phyloP scores from a whole-genome alignment of 2,113 vertebrate genomes.

The Mugil cephalus region DNA sequence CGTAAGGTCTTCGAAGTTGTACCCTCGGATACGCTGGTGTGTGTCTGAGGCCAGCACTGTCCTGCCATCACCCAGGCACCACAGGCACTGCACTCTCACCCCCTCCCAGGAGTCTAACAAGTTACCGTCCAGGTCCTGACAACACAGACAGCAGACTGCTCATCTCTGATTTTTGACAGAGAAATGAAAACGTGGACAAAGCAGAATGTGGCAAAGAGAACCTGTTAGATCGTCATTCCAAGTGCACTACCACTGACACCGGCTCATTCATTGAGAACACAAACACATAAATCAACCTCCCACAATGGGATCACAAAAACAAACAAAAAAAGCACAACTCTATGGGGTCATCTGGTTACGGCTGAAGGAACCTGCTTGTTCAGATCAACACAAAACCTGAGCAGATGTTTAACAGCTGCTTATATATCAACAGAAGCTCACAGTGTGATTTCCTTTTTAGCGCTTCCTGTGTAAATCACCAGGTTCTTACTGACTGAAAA shows the following conservation, averaged over 20 bases:
- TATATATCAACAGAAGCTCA: too few relatives aligned
- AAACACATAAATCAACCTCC: background rate
- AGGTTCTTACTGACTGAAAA: background rate
- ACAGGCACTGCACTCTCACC: slow-evolving; percentile 97
- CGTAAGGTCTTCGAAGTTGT: slow-evolving; percentile 99
- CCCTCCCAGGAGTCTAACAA: slow-evolving; percentile 99
- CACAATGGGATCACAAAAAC: too few relatives aligned
- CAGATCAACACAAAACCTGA: background rate
- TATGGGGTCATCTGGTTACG: too few relatives aligned
- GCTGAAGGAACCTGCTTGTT: too few relatives aligned
- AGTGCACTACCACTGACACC: background rate
- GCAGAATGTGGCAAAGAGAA: background rate
- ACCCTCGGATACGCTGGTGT: slow-evolving; percentile 97
- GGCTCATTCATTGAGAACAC: slow-evolving; percentile 5
- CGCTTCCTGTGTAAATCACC: too few relatives aligned
- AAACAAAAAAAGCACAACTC: too few relatives aligned
- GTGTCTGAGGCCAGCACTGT: slow-evolving; percentile 98
- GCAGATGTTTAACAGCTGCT: slow-evolving; percentile 10
- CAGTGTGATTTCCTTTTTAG: too few relatives aligned
- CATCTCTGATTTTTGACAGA: slow-evolving; percentile 21
- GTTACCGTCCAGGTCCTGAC: slow-evolving; percentile 97
- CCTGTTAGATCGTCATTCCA: fast-evolving
- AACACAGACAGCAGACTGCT: slow-evolving; percentile 41
- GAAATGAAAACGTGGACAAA: slow-evolving; percentile 13
- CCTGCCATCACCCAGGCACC: slow-evolving; percentile 96